A percentile compares a stretch with the other conserved stretches of the same genome.
Conservation (phyloP, 2,113 vertebrate species). For the Megaceryle maxima region DNA sequence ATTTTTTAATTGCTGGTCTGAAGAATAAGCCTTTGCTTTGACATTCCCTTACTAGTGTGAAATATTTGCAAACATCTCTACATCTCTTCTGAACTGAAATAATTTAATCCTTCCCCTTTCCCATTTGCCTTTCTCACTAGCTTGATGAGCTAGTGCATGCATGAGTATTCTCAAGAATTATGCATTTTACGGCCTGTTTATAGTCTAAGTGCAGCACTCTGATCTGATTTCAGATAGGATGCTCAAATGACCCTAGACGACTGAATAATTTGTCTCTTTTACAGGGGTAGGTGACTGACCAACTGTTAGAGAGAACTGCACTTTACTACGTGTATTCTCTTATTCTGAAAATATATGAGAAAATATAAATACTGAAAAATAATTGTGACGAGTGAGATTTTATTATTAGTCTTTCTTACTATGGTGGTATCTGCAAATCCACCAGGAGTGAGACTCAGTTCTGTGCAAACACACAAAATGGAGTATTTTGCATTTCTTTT, state of each 20-base stretch:
- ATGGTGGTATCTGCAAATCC: background rate
- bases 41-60: background rate
- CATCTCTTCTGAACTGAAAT: background rate
- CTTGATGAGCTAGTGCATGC: background rate
- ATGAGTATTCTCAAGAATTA: background rate
- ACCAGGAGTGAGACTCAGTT: background rate
- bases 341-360: background rate
- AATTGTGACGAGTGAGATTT: background rate
- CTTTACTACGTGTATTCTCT: background rate
- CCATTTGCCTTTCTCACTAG: background rate
- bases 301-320: background rate
- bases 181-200: background rate
- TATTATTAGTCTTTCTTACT: background rate
- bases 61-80: background rate
- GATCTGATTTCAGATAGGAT: background rate
- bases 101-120: background rate
- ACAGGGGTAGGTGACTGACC: background rate
- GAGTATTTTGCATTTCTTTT: background rate
- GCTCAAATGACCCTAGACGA: background rate
- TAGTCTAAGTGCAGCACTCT: background rate
- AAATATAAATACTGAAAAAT: background rate
- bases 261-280: background rate
- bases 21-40: background rate
- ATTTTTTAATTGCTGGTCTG: background rate
- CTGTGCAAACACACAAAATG: background rate